Evolutionary conservation across 2,797 vertebrate species (phyloP).

Genomic region (Clarias fuscus): DNA sequence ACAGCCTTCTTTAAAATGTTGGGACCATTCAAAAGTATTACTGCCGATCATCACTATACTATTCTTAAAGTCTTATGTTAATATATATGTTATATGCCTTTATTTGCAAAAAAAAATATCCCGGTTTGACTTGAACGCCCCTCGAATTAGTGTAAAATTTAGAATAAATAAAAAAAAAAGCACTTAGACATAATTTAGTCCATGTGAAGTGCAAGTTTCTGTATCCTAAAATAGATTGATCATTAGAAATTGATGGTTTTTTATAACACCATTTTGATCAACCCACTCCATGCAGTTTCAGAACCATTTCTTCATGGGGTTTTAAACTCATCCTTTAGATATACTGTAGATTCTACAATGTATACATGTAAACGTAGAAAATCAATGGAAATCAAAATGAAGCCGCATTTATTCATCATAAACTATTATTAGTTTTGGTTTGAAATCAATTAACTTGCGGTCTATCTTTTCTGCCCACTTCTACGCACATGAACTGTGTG

Average conservation of each 20-base stretch:
- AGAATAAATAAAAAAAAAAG: background rate
- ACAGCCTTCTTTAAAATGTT: no score
- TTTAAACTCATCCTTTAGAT: background rate
- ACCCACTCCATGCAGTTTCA: background rate
- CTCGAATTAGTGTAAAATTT: background rate
- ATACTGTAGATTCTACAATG: background rate
- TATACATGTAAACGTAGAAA: no score
- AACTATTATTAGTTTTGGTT: background rate
- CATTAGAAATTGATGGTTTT: background rate
- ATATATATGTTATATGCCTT: no score
- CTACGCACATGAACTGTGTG: background rate
- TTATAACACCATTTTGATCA: background rate
- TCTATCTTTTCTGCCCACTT: background rate
- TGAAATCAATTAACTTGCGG: background rate
- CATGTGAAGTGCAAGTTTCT: background rate
- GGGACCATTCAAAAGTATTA: no score
- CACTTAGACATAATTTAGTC: background rate
- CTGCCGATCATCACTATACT: no score
- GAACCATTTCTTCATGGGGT: background rate
- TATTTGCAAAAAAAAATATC: no score
- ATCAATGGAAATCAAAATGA: background rate
- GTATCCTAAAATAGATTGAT: background rate
- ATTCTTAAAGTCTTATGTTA: no score
- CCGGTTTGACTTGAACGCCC: no score
- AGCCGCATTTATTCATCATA: background rate